phyloP scores from a whole-genome alignment of 2,113 vertebrate genomes.

The Brachypteracias leptosomus region DNA sequence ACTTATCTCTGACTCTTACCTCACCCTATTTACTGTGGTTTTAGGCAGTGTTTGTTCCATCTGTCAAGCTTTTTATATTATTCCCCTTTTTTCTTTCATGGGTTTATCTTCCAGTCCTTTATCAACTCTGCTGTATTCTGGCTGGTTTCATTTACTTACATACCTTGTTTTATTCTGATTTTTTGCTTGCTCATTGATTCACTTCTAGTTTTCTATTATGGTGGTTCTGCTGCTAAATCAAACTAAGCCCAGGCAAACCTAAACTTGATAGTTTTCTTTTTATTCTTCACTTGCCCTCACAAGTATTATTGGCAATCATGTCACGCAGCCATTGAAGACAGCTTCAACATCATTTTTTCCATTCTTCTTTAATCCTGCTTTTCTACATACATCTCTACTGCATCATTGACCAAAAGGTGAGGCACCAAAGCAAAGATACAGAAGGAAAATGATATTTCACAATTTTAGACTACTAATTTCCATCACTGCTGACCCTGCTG shows the following conservation, averaged over 20 bases:
- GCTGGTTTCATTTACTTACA: not conserved
- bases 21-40: not conserved
- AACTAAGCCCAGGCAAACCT: not conserved
- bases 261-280: not conserved
- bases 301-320: not conserved
- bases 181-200: not conserved
- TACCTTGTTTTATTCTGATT: not conserved
- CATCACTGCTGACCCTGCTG: not conserved
- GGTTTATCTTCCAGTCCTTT: not conserved
- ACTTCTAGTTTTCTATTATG: not conserved
- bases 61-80: not conserved
- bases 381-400: not conserved
- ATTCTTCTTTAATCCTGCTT: not conserved
- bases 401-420: not conserved
- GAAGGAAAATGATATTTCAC: not conserved
- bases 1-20: not conserved
- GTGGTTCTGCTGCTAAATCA: not conserved
- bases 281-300: not conserved
- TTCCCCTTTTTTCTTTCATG: not conserved
- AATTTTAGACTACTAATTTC: not conserved
- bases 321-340: not conserved
- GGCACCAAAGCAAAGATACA: not conserved
- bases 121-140: not conserved
- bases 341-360: not conserved
- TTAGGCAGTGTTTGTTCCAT: not conserved